Conservation (phyloP, 2,797 vertebrate species). For the Chiloscyllium punctatum region DNA sequence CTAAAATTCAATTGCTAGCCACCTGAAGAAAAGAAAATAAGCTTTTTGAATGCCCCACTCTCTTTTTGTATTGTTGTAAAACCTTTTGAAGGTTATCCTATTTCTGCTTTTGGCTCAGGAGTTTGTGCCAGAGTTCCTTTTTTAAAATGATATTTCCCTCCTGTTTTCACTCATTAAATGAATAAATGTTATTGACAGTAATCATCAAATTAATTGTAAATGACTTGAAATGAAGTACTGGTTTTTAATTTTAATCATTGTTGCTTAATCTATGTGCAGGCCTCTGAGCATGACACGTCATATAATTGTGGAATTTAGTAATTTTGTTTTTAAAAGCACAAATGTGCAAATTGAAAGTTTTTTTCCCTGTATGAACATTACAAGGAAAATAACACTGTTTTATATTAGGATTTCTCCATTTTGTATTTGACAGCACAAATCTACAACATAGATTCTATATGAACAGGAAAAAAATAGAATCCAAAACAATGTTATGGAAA, state of each 20-base stretch:
- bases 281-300: not conserved
- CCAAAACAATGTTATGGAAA: not conserved
- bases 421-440: not conserved
- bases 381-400: not conserved
- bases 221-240: not conserved
- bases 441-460: not conserved
- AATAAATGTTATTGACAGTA: not conserved
- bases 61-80: not conserved
- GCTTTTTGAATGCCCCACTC: not conserved
- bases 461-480: not conserved
- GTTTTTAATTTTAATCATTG: conserved; percentile 2
- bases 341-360: not conserved
- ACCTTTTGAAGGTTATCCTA: not conserved
- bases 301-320: not conserved
- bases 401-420: not conserved
- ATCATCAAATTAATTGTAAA: conserved; percentile 14
- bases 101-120: not conserved
- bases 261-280: not conserved
- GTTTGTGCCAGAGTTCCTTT: not conserved
- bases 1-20: not conserved
- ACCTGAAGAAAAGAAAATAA: not conserved
- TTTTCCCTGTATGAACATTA: not conserved
- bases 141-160: not conserved
- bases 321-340: not conserved
- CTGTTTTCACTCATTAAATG: not conserved